Base-by-base conservation (phyloP, 2,888 invertebrate genomes). In the Drymonia ruficornis region DNA sequence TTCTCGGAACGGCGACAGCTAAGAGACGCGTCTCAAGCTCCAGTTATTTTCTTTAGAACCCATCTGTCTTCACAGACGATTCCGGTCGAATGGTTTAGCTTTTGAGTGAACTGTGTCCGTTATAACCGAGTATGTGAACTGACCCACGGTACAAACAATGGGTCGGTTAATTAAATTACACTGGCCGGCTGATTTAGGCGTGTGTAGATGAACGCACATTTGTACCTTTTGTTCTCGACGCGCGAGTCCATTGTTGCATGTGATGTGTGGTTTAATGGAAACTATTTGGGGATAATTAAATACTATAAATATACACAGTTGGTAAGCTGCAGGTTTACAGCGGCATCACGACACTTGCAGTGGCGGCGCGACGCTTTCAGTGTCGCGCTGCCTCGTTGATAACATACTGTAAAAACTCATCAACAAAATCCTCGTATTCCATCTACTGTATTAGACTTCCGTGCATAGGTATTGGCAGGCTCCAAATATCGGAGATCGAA, bases 81-180 rank as follows among this genome's bases (percentile, higher is more conserved):
- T 40, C 16, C 40, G 11, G 3, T 16, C 9, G 40, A 40, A 16
- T 12, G 40, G 11, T 40, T 40, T 16, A 40, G 40, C 40, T 40
- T 40, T 40, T 40, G 40, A 40, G 6, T 1, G 16, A 9, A 40
- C 40, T 40, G 16, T 16, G 15, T 16, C 40, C 16, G 16, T 40
- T 40, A 15, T 16, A 16, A 40, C 15, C 16, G 13, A 1, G 36
- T 6, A 36, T 36, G 36, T 36, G 36, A n/a, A 36, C n/a, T 36
- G 36, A n/a, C 6, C 36, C 36, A n/a, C 11, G 40, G 16, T 40
- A 16, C 40, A 40, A 40, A 40, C 40, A 43, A 43, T 43, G 43
- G 43, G 18, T 43, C 23, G 13, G 19, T 19, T 43, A 43, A 43
- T 43, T 43, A 19, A 19, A 43, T 43, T 43, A 43, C 43, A 19